Evolutionary conservation across 2,888 invertebrate genomes (phyloP), one percentile per base, ranked within the genome.

Genomic region (Folsomia manolachei): DNA sequence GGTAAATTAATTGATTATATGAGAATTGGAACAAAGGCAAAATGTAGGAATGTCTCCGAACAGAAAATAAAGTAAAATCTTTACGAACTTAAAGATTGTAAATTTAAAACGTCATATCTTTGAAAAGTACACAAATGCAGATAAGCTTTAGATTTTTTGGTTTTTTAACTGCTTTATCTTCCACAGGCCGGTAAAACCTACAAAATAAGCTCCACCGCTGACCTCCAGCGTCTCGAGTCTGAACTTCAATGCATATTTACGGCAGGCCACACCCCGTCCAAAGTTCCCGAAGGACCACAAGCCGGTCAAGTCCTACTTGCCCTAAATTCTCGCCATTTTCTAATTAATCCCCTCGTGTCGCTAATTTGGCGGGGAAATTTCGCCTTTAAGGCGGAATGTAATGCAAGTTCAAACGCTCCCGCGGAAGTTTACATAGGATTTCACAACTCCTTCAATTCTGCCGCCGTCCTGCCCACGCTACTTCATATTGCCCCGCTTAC

Each of bases 191-290:
- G 65, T 9, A 66, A 23, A 23, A 23, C 21, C 2, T 66, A 66
- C 52, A 19, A 9, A 24, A 66, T 66, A n/a, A 52, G 2, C 23
- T 21, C 21, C 2, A 1, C 52, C 7, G 4, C 7, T 23, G 65
- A 66, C 39, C 52, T 66, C 14, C 51, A 23, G 9, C 2, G n/a
- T 9, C 21, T 19, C 21, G 39, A 39, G 7, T 1, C 65, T 2
- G 65, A 66, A 52, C 65, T 66, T 25, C 65, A 66, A 51, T 66
- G 65, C 65, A 66, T 66, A 23, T 66, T 52, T 23, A 19, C 52
- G 1, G 27, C 52, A 39, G 65, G 51, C 2, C 4, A 51, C 18
- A 66, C 65, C 1, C 65, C 65, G 18, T 52, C 65, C n/a, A 66
- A 66, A 51, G 65, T 66, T 7, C 65, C 65, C 4, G 65, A 66